A percentile compares a stretch with the other conserved stretches of the same genome.
Evolutionary conservation across 2,113 vertebrate species (phyloP).

Genomic region (Columba janthina): DNA sequence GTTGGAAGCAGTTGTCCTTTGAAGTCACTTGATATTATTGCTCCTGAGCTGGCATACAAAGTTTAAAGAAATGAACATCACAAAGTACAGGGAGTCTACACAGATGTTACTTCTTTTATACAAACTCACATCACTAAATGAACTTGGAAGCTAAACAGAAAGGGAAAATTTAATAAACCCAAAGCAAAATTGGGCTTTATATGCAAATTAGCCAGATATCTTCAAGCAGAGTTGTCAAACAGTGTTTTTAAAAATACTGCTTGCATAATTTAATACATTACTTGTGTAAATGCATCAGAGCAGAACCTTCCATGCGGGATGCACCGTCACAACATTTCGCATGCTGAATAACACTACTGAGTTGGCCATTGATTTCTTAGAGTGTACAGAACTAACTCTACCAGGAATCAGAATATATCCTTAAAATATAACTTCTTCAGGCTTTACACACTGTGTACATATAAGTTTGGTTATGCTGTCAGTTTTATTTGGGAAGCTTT

Average conservation of each 20-base stretch:
- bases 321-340: background rate
- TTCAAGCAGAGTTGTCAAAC: background rate
- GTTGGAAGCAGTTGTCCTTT: conserved; percentile 43
- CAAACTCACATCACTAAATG: background rate
- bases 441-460: background rate
- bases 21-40: conserved; percentile 60
- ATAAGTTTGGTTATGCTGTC: background rate
- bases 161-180: background rate
- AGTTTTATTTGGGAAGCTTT: background rate
- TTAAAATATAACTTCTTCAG: background rate
- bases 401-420: background rate
- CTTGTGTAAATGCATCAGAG: background rate
- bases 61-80: background rate
- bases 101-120: background rate
- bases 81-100: background rate
- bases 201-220: background rate
- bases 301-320: background rate
- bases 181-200: background rate
- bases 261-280: background rate
- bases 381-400: background rate
- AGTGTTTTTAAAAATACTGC: background rate
- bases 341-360: background rate
- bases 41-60: conserved; percentile 8
- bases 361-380: background rate
- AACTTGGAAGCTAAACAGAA: conserved; percentile 19